A percentile compares a stretch with the other conserved stretches of the same genome.
phyloP scores from a whole-genome alignment of 1,140 invertebrate species.

The Drosophila fuyamai region DNA sequence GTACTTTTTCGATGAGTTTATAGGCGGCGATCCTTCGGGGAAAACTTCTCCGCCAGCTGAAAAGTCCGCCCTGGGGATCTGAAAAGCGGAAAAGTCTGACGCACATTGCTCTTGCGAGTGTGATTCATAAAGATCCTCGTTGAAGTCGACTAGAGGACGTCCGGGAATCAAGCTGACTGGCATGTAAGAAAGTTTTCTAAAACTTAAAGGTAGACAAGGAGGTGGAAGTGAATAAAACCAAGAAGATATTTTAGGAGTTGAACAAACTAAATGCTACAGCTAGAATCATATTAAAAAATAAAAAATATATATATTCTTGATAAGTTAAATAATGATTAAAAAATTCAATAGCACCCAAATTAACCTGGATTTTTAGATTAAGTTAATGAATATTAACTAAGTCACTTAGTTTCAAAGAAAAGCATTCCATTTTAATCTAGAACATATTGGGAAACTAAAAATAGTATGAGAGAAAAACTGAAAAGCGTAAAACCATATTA shows the following conservation, averaged over 20 bases:
- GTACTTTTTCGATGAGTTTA: conserved; percentile 69
- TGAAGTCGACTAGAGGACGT: conserved; percentile 27
- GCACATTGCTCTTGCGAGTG: conserved; percentile 19
- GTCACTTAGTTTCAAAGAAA: too few relatives aligned
- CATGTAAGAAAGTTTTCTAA: not conserved
- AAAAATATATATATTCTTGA: too few relatives aligned
- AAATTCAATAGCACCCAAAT: too few relatives aligned
- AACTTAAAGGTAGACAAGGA: not conserved
- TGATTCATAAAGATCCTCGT: conserved; percentile 62
- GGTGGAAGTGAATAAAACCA: not conserved
- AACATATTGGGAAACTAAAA: not conserved
- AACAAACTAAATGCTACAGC: too few relatives aligned
- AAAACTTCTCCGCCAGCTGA: conserved; percentile 24
- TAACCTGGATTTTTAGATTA: too few relatives aligned
- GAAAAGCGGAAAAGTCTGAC: conserved; percentile 36
- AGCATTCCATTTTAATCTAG: too few relatives aligned
- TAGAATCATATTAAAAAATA: too few relatives aligned
- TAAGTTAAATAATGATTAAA: too few relatives aligned
- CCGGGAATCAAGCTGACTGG: conserved; percentile 22
- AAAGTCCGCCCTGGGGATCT: conserved; percentile 21
- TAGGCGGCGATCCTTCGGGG: conserved; percentile 65
- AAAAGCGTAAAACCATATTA: not conserved
- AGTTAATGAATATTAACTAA: too few relatives aligned
- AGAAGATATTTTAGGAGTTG: not conserved
- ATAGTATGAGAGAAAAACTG: not conserved